These are phyloP conservation scores for Hyposmocoma kahamanoa DNA, from an alignment of 1,140 invertebrate genomes.

Conservation along the genomic window DNA sequence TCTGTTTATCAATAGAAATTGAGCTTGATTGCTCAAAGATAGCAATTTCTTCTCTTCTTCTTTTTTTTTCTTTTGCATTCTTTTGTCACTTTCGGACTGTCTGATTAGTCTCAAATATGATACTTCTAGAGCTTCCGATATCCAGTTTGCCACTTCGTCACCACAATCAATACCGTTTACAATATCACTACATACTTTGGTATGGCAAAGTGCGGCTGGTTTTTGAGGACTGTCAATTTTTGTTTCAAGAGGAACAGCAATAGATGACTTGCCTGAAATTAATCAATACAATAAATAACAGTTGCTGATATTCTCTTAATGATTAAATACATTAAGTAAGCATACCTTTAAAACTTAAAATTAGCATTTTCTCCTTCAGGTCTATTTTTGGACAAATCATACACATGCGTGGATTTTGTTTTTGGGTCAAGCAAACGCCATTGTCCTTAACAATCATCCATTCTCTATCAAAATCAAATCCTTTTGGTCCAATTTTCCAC, in stretches of 20 bases:
- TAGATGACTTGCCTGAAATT: slow-evolving; percentile 70
- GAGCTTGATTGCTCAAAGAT: slow-evolving; percentile 90
- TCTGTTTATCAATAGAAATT: slow-evolving; percentile 88
- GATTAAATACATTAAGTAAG: neutral
- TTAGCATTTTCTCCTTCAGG: slow-evolving; percentile 75
- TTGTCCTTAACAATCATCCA: slow-evolving; percentile 92
- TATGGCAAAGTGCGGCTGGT: slow-evolving; percentile 76
- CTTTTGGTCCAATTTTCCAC: slow-evolving; percentile 84
- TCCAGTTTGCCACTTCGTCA: slow-evolving; percentile 83
- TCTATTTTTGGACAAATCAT: slow-evolving; percentile 85
- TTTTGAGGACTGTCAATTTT: slow-evolving; percentile 19
- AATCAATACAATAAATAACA: neutral
- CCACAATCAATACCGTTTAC: slow-evolving; percentile 90
- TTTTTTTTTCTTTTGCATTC: slow-evolving; percentile 42
- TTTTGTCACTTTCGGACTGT: slow-evolving; percentile 71
- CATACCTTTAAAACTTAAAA: slow-evolving; percentile 81
- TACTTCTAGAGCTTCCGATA: slow-evolving; percentile 78
- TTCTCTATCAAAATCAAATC: slow-evolving; percentile 90
- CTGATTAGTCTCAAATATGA: slow-evolving; percentile 81
- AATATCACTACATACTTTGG: slow-evolving; percentile 90
- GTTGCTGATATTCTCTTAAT: no score
- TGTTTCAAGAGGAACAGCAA: slow-evolving; percentile 64
- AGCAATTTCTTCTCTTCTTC: slow-evolving; percentile 67
- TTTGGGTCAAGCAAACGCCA: slow-evolving; percentile 91
- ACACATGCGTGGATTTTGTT: slow-evolving; percentile 87